A percentile compares a stretch with the other conserved stretches of the same genome.
These are phyloP conservation scores for Armadillidium nasatum DNA, from an alignment of 1,140 invertebrate genomes.

Conservation along the genomic window DNA sequence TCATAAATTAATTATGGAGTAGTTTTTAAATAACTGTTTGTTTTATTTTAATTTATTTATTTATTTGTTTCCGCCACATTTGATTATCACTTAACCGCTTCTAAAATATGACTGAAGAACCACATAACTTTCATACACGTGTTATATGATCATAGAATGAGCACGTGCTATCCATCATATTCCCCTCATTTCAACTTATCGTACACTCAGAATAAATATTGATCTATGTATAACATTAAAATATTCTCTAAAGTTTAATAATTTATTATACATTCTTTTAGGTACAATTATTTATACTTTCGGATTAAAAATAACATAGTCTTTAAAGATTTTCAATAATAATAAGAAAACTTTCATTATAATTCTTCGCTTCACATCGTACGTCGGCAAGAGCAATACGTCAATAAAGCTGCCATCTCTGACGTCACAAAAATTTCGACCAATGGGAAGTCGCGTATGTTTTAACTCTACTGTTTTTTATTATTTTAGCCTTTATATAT, in stretches of 20 bases:
- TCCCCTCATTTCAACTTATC: background rate
- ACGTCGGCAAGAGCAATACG: background rate
- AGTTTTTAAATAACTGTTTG: background rate
- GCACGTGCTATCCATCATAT: slow-evolving; percentile 9
- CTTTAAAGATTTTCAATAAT: background rate
- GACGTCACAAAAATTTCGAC: background rate
- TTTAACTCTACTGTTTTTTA: background rate
- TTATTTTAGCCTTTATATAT: background rate
- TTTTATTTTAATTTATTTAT: background rate
- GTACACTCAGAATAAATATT: background rate
- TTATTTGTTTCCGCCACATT: background rate
- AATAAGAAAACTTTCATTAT: background rate
- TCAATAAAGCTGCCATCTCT: background rate
- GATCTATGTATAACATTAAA: background rate
- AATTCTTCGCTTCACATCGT: background rate
- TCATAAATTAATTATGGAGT: background rate
- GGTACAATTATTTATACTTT: background rate
- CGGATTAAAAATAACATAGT: background rate
- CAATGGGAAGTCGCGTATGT: background rate
- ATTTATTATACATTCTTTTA: background rate
- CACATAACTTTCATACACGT: background rate
- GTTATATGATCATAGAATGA: background rate
- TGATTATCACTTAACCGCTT: background rate
- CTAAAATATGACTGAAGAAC: background rate
- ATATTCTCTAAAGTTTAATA: background rate